Evolutionary conservation across 1,140 invertebrate genomes (phyloP).

Genomic region (Galleria mellonella): DNA sequence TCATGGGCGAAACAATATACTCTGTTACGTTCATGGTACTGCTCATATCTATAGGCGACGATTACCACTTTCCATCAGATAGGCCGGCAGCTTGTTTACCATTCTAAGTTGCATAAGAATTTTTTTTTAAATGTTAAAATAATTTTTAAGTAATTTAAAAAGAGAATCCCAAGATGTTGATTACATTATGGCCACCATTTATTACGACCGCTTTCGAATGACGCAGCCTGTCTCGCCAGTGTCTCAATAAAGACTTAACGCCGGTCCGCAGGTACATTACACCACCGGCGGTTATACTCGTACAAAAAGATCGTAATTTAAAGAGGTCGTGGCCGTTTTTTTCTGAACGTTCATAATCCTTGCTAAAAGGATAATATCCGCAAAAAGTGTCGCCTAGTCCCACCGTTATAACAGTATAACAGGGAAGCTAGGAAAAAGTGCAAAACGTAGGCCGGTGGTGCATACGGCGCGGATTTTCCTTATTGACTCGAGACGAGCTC

Average conservation of each 20-base stretch:
- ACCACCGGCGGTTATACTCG: background rate
- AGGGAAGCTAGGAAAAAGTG: constrained; percentile 52
- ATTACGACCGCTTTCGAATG: too few relatives aligned
- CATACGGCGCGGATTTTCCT: constrained; percentile 23
- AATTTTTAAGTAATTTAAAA: too few relatives aligned
- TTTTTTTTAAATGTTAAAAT: too few relatives aligned
- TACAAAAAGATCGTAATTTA: constrained; percentile 19
- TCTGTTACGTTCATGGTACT: too few relatives aligned
- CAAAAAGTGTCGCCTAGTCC: constrained; percentile 52
- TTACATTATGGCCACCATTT: too few relatives aligned
- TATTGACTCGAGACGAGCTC: too few relatives aligned
- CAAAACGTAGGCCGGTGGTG: constrained; percentile 18
- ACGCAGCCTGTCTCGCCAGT: background rate
- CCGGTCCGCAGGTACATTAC: background rate
- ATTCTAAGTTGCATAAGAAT: too few relatives aligned
- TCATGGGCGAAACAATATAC: too few relatives aligned
- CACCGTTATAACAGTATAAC: constrained; percentile 50
- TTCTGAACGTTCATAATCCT: constrained; percentile 49
- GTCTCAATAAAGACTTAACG: background rate
- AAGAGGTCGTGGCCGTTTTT: constrained; percentile 26
- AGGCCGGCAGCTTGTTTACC: too few relatives aligned
- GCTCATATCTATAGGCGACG: too few relatives aligned
- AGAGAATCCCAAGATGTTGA: too few relatives aligned
- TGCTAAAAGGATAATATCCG: constrained; percentile 65
- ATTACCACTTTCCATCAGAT: too few relatives aligned